Evolutionary conservation across 2,888 invertebrate species (phyloP), one percentile per base, ranked within the genome.

Genomic region (Chouioia cunea): DNA sequence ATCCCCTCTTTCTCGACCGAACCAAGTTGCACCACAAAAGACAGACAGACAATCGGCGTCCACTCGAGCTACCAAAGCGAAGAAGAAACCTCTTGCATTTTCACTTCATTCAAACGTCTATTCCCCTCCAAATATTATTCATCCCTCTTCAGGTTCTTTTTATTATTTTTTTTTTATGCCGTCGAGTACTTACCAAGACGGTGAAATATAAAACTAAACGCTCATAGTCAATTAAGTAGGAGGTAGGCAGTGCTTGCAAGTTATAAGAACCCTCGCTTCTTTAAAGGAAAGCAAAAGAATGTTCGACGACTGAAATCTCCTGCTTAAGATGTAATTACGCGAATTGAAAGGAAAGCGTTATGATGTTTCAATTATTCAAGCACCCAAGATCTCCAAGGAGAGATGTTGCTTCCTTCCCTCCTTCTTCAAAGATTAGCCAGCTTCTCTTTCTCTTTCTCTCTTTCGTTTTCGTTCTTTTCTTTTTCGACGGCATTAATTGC

Each of bases 191-290:
- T 36, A 36, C 36, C 36, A 56, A 63, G 66, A 60, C 27, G 63
- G 16, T 23, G 57, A 67, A 67, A 67, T 67, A 36, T 36, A 71
- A 71, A 71, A 71, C 67, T 67, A 67, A 71, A 67, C 67, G 68
- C 72, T 72, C 50, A 65, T 72, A 72, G 65, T 72, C 68, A 72
- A 72, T 72, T 72, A 68, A 72, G 65, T 56, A 27, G 57, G 22
- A 16, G 12, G 54, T 22, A 10, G 36, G 10, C 10, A 1, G 36
- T 10, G 36, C 36, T 60, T 60, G 18, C 46, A 46, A 36, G 44
- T 36, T 36, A 36, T 36, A 59, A 27, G 59, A 47, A 60, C 46
- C 53, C 65, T 71, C 62, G 46, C 62, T 44, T 54, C 60, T 66
- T 65, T 23, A 36, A 12, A 12, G 6, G 4, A 36, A 36, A 36